Conservation (phyloP, 2,888 invertebrate genomes). For the Philereme vetulata region DNA sequence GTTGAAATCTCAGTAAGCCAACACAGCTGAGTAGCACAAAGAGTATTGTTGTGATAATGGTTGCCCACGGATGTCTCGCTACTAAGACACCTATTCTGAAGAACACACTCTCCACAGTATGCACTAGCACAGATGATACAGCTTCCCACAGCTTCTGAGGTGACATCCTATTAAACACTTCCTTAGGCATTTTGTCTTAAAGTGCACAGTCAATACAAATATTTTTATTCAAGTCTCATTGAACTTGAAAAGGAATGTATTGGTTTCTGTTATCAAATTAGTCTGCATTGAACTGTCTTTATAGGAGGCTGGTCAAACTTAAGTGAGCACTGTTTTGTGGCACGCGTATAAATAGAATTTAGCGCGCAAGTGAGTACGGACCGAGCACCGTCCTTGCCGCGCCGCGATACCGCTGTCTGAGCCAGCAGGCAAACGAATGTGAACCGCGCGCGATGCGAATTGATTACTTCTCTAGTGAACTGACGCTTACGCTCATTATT, state of each 20-base stretch:
- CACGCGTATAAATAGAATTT: neutral
- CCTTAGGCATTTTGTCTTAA: constrained; percentile 57
- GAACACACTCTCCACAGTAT: constrained; percentile 72
- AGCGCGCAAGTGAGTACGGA: constrained; percentile 1
- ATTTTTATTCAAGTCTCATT: constrained; percentile 11
- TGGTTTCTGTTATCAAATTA: neutral
- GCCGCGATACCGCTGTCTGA: constrained; percentile 1
- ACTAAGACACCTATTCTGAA: constrained; percentile 85
- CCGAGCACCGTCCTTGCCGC: neutral
- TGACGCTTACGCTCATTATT: constrained; percentile 24
- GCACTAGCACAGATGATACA: constrained; percentile 68
- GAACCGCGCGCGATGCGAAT: constrained; percentile 7
- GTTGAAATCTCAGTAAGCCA: constrained; percentile 86
- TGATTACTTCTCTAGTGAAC: constrained; percentile 15
- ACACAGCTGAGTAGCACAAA: constrained; percentile 83
- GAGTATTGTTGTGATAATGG: constrained; percentile 81
- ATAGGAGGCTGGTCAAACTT: neutral
- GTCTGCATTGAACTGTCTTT: constrained; percentile 2
- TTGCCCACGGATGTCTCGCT: constrained; percentile 84
- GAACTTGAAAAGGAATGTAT: constrained; percentile 4
- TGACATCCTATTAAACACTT: constrained; percentile 49
- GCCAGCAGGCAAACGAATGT: constrained; percentile 2
- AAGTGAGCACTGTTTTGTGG: neutral
- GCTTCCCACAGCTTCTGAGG: constrained; percentile 75
- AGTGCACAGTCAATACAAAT: constrained; percentile 6